Conservation (phyloP, 2,113 vertebrate genomes). For the Redunca redunca region DNA sequence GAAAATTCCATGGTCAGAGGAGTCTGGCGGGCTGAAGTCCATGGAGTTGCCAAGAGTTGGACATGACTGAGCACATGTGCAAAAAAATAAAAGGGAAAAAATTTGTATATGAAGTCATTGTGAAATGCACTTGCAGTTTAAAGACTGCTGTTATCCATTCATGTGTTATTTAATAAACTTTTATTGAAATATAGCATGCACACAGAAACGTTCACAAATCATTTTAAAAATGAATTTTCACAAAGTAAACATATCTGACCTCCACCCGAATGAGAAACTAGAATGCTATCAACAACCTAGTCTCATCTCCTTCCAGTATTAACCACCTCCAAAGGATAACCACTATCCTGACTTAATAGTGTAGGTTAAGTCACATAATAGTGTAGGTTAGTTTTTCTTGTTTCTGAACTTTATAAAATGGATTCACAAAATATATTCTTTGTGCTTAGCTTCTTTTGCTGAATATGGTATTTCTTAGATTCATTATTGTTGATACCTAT, state of each 20-base stretch:
- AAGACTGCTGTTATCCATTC: not conserved
- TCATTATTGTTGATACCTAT: not conserved
- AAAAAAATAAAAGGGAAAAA: not conserved
- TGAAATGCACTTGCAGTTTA: not conserved
- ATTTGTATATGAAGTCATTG: not conserved
- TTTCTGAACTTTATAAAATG: not conserved
- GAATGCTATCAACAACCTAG: not conserved
- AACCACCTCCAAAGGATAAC: not conserved
- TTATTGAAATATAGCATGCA: not conserved
- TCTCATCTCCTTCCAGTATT: not conserved
- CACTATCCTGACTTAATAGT: not conserved
- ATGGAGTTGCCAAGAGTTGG: not conserved
- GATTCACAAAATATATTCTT: not conserved
- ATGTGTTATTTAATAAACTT: constrained; percentile 1
- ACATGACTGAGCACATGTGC: not conserved
- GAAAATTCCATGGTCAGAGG: not conserved
- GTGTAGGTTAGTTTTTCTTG: not conserved
- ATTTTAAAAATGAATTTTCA: not conserved
- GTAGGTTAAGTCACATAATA: not conserved
- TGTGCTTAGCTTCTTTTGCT: not conserved
- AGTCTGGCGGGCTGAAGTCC: not conserved
- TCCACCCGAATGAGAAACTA: not conserved
- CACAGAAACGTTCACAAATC: not conserved
- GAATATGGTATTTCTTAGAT: not conserved
- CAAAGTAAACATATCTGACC: not conserved